Percentiles rank a stretch among this genome's conserved stretches.
phyloP scores from a whole-genome alignment of 2,113 vertebrate genomes.

The Stictonetta naevosa region DNA sequence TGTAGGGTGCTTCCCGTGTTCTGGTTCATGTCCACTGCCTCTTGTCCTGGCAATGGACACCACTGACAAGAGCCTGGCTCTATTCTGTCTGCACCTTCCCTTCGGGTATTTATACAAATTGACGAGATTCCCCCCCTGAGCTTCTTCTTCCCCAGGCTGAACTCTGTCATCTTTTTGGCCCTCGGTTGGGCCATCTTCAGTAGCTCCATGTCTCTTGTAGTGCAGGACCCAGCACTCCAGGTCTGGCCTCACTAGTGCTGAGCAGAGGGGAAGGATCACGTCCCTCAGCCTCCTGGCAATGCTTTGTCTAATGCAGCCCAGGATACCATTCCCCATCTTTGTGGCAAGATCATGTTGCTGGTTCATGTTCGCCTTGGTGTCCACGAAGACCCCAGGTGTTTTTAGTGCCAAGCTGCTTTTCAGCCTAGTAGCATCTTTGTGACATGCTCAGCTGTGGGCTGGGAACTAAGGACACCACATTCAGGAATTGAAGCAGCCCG shows the following conservation, averaged over 20 bases:
- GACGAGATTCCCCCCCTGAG: background rate
- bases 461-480: background rate
- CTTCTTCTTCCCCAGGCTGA: background rate
- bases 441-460: fast-evolving
- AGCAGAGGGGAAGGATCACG: fast-evolving
- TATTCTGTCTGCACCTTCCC: background rate
- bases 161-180: background rate
- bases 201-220: background rate
- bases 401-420: background rate
- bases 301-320: background rate
- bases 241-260: background rate
- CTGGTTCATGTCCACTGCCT: background rate
- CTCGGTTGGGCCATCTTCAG: background rate
- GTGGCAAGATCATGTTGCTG: background rate
- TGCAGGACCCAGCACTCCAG: background rate
- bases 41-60: background rate
- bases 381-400: background rate
- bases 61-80: background rate
- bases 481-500: background rate
- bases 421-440: background rate
- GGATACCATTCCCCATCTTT: background rate
- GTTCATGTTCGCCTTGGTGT: background rate
- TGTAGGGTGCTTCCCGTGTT: background rate
- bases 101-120: background rate
- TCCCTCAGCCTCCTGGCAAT: background rate